A percentile compares a stretch with the other conserved stretches of the same genome.
These are phyloP conservation scores for Carpatolechia fugitivella DNA, from an alignment of 2,888 invertebrate genomes.

Conservation along the genomic window DNA sequence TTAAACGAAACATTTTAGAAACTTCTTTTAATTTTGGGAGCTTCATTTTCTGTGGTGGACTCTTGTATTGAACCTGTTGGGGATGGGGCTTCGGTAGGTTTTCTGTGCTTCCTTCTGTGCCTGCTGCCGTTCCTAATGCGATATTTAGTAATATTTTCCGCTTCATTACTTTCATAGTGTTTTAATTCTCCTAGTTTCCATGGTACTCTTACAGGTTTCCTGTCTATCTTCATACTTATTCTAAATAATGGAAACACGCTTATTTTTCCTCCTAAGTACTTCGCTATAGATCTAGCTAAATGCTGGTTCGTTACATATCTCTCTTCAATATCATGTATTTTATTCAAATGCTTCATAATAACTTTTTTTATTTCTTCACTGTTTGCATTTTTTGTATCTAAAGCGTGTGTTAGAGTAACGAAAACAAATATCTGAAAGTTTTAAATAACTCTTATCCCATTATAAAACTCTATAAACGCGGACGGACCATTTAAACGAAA, in stretches of 20 bases:
- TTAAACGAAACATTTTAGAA: too few species aligned
- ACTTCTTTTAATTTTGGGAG: background rate
- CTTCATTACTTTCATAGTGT: background rate
- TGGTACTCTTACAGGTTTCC: conserved; percentile 60
- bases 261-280: conserved; percentile 51
- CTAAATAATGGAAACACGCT: conserved; percentile 58
- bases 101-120: background rate
- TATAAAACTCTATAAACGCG: background rate
- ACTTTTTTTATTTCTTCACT: conserved; percentile 49
- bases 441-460: background rate
- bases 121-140: background rate
- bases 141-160: background rate
- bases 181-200: conserved; percentile 44
- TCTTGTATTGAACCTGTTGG: too few species aligned
- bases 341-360: conserved; percentile 47
- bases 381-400: conserved; percentile 27
- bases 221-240: conserved; percentile 57
- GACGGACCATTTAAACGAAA: too few species aligned
- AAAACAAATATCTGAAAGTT: conserved; percentile 28
- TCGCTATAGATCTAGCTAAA: conserved; percentile 49
- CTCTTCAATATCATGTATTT: conserved; percentile 50
- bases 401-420: conserved; percentile 28
- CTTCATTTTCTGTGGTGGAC: too few species aligned
- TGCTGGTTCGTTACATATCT: conserved; percentile 54
- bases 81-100: too few species aligned